Base-by-base conservation (phyloP, 2,797 vertebrate species). In the Enteromius trimaculatus region DNA sequence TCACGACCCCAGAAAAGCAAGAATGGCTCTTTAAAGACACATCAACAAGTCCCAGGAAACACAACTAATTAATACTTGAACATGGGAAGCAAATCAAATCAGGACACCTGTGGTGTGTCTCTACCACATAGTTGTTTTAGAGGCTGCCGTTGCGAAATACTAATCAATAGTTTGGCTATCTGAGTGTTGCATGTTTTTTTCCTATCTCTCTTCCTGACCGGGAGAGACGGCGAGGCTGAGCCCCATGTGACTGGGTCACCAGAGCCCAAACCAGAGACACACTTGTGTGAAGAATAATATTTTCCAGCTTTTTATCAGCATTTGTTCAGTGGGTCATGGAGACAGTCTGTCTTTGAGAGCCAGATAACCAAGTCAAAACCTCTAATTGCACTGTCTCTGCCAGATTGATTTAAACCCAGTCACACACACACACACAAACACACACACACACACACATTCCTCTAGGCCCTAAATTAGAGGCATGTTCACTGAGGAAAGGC, bases 261-360 rank as follows among this genome's bases (percentile, higher is more conserved):
- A 80, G 84, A 88, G 86, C 86, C 60, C 80, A 21, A 87, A 86
- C 82, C 17, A 84, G 89, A 89, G 84, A 87, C 58, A 88, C 51
- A 89, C 89, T 88, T 44, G 55, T 72, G 53, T 88, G 85, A 90
- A 88, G 85, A 88, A 79, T 85, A 83, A 89, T 83, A 90, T 88
- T 89, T 91, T 90, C 88, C 86, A 89, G 88, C 70, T 85, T 90
- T 92, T 91, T 89, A 93, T 93, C 90, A 91, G 89, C 90, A 88
- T 92, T 92, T 91, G 87, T 91, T 90, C 88, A 92, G 91, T 85
- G 79, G 85, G 87, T 89, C 72, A 89, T 88, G 89, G 86, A 91
- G 89, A 89, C 91, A 89, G 88, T 84, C 90, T 90, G 89, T 88
- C 90, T 90, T 90, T 91, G 86, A 90, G 85, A 91, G 78, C 85